phyloP scores from a whole-genome alignment of 37 sponge, comb jelly and placozoan species.

The Hormiphora californensis region DNA sequence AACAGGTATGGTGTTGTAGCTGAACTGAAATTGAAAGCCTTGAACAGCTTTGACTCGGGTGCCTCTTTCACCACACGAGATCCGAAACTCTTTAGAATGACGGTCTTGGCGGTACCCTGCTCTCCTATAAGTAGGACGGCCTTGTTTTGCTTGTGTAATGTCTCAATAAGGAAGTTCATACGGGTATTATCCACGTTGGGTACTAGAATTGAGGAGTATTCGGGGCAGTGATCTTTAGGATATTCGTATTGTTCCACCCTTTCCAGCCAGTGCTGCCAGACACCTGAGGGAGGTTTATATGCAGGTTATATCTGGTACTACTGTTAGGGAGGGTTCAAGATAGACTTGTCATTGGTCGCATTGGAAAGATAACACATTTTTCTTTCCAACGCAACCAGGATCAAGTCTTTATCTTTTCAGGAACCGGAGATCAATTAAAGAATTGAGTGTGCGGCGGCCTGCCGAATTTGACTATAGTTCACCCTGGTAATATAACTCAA shows the following conservation, averaged over 20 bases:
- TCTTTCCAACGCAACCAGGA: no score
- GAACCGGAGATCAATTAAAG: no score
- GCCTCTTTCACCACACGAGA: not conserved
- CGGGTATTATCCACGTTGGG: constrained; percentile 59
- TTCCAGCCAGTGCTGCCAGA: constrained; percentile 58
- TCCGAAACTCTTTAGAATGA: constrained; percentile 55
- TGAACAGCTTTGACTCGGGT: constrained; percentile 51
- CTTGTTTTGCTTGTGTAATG: constrained; percentile 54
- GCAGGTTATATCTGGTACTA: no score
- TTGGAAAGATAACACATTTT: no score
- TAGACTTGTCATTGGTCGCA: no score
- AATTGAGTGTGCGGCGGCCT: no score
- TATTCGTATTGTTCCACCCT: constrained; percentile 63
- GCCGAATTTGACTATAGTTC: no score
- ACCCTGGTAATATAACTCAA: no score
- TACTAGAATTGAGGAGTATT: constrained; percentile 59
- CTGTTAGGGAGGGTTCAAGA: no score
- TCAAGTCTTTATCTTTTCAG: no score
- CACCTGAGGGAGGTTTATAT: constrained; percentile 48
- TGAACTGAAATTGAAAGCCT: constrained; percentile 56
- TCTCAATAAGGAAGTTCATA: constrained; percentile 55
- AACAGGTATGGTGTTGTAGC: constrained; percentile 57
- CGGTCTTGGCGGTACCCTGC: constrained; percentile 61
- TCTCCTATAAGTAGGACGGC: constrained; percentile 57
- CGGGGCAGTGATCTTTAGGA: constrained; percentile 76